Percentiles rank a stretch among this genome's conserved stretches.
Evolutionary conservation across 2,888 invertebrate genomes (phyloP).

Genomic region (Drosophila ustulata): DNA sequence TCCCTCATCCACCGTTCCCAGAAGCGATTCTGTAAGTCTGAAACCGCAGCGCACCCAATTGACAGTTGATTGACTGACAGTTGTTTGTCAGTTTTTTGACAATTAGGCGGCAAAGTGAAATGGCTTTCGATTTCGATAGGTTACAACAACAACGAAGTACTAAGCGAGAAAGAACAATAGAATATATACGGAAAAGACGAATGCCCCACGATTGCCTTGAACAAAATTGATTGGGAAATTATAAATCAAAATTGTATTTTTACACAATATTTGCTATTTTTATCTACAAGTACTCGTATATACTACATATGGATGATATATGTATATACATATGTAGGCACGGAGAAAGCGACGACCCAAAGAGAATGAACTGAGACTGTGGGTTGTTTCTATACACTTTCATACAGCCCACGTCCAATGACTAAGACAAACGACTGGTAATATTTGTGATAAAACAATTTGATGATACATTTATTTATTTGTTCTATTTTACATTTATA

Average conservation of each 20-base stretch:
- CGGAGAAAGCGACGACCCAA: constrained; percentile 29
- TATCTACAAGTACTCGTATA: constrained; percentile 11
- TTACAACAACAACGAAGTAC: not conserved
- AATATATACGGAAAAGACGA: constrained; percentile 27
- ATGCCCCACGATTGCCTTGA: constrained; percentile 55
- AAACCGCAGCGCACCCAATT: constrained; percentile 67
- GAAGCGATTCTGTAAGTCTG: constrained; percentile 2
- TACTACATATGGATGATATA: not conserved
- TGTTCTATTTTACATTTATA: not conserved
- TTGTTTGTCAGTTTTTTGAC: constrained; percentile 76
- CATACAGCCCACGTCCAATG: not conserved
- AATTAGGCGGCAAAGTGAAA: constrained; percentile 76
- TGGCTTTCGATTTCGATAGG: constrained; percentile 74
- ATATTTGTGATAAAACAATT: not conserved
- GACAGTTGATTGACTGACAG: constrained; percentile 79
- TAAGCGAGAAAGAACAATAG: constrained; percentile 5
- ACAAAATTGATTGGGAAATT: constrained; percentile 62
- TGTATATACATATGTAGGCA: not conserved
- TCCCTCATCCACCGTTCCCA: not conserved
- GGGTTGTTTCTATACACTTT: not conserved
- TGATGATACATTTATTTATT: not conserved
- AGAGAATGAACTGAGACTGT: constrained; percentile 2
- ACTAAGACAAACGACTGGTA: not conserved
- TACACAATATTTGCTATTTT: constrained; percentile 58
- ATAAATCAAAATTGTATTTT: constrained; percentile 58